Evolutionary conservation across 2,797 vertebrate genomes (phyloP).

Genomic region (Naso thynnoides): DNA sequence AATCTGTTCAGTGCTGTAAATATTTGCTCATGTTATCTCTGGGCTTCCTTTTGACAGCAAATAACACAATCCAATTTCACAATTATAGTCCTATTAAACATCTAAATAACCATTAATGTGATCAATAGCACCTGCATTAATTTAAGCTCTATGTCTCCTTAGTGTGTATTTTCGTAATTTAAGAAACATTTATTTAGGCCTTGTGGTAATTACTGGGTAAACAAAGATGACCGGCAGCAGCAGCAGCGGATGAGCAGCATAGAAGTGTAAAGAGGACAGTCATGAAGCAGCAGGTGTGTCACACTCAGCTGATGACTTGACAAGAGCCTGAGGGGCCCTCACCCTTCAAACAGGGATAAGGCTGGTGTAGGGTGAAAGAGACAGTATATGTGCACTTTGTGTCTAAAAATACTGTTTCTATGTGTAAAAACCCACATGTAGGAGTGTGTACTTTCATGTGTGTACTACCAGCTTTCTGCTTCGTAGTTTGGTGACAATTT

Average conservation of each 20-base stretch:
- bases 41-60: background rate
- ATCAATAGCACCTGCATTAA: background rate
- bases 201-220: background rate
- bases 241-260: background rate
- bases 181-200: background rate
- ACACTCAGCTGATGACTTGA: conserved; percentile 16
- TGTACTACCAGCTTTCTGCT: background rate
- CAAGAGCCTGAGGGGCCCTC: conserved; percentile 16
- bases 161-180: background rate
- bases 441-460: background rate
- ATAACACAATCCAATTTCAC: background rate
- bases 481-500: background rate
- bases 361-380: background rate
- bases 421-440: background rate
- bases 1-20: background rate
- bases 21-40: background rate
- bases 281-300: conserved; percentile 7
- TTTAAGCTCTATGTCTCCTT: background rate
- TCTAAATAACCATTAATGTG: background rate
- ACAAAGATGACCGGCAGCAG: background rate
- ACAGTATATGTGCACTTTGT: background rate
- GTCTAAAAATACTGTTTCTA: conserved; percentile 1
- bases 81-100: no score
- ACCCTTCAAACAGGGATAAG: background rate
- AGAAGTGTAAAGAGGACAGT: background rate